A percentile compares a stretch with the other conserved stretches of the same genome.
Evolutionary conservation across 2,888 invertebrate genomes (phyloP).

Genomic region (Synergus umbraculus): DNA sequence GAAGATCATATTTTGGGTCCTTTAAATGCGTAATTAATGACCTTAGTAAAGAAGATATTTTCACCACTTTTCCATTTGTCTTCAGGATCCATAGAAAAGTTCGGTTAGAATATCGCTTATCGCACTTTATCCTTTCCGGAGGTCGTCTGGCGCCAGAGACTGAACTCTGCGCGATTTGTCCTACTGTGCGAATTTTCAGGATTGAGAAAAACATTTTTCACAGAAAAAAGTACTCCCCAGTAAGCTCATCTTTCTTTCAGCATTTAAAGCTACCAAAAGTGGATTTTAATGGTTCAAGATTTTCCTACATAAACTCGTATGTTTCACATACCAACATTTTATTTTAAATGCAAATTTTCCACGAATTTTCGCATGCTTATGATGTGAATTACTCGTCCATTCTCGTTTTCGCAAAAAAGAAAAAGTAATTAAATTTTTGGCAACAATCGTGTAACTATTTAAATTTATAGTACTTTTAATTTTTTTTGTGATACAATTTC

Average conservation of each 20-base stretch:
- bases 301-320: background rate
- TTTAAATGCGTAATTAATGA: conserved; percentile 52
- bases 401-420: background rate
- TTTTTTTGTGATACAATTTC: background rate
- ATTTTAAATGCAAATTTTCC: background rate
- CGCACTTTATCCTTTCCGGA: background rate
- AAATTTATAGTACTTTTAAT: background rate
- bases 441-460: background rate
- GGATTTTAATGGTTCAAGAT: background rate
- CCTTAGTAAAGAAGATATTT: conserved; percentile 41
- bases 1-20: conserved; percentile 35
- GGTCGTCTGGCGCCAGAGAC: background rate
- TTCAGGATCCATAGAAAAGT: conserved; percentile 46
- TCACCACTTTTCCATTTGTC: conserved; percentile 46
- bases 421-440: background rate
- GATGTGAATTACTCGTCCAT: too few species aligned
- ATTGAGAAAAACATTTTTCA: background rate
- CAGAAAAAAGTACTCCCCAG: background rate
- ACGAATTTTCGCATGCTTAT: too few species aligned
- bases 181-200: background rate
- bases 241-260: background rate
- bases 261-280: background rate
- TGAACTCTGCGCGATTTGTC: conserved; percentile 2
- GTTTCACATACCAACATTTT: background rate
- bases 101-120: conserved; percentile 45